phyloP scores from a whole-genome alignment of 2,797 vertebrate species.

The Lepus oiostolus region DNA sequence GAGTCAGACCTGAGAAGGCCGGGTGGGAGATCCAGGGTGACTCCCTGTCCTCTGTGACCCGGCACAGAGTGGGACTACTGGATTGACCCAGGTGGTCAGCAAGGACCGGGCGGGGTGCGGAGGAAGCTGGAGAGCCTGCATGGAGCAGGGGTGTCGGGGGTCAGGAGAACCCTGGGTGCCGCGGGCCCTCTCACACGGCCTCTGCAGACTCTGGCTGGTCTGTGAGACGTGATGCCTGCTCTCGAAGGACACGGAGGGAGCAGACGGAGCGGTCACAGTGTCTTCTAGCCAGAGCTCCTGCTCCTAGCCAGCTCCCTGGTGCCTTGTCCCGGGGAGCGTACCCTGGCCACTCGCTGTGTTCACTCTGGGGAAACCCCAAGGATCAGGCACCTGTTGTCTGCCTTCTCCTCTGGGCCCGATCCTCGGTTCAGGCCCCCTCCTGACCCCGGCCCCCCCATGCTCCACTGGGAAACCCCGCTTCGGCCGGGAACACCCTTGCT shows the following conservation, averaged over 20 bases:
- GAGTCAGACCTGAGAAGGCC: background rate
- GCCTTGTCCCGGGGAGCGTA: background rate
- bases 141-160: background rate
- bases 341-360: background rate
- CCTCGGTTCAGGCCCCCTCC: background rate
- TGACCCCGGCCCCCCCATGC: fast-evolving
- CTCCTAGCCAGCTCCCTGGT: background rate
- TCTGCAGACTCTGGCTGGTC: background rate
- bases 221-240: background rate
- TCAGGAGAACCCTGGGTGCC: background rate
- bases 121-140: background rate
- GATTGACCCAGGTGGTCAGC: background rate
- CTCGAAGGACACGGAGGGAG: background rate
- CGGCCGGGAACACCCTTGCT: background rate
- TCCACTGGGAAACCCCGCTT: background rate
- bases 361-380: background rate
- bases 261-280: too few species aligned
- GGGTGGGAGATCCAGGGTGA: background rate
- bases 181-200: background rate
- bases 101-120: background rate
- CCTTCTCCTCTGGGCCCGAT: background rate
- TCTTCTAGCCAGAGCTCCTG: background rate
- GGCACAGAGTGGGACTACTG: background rate
- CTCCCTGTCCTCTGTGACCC: background rate
- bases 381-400: background rate